Evolutionary conservation across 1,140 invertebrate species (phyloP).

Genomic region (Ceratina japonica): DNA sequence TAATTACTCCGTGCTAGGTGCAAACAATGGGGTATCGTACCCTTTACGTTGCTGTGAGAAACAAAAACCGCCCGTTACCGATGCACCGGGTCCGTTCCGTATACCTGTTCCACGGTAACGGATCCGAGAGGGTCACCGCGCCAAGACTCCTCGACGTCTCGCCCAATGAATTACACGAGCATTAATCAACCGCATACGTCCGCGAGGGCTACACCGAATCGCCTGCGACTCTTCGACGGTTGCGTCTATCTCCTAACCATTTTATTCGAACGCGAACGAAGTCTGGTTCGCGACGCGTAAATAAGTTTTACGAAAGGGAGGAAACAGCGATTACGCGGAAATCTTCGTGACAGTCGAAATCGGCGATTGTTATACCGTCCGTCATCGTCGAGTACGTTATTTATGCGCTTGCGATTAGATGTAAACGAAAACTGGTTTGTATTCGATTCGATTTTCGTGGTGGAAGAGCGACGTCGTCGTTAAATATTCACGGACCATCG

Average conservation of each 20-base stretch:
- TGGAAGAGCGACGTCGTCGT: conserved; percentile 25
- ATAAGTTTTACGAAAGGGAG: too few species aligned
- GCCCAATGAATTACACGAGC: conserved; percentile 77
- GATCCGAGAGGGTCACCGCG: conserved; percentile 38
- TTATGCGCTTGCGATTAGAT: too few species aligned
- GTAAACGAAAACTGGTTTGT: neutral
- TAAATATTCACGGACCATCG: conserved; percentile 60
- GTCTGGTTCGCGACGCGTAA: too few species aligned
- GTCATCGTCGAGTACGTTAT: too few species aligned
- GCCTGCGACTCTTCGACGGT: conserved; percentile 57
- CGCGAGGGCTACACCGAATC: conserved; percentile 63
- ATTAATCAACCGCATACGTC: conserved; percentile 73
- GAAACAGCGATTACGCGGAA: too few species aligned
- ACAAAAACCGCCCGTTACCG: conserved; percentile 67
- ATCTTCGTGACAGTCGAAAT: too few species aligned
- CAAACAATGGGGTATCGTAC: conserved; percentile 74
- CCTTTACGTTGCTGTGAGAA: conserved; percentile 75
- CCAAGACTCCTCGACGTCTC: conserved; percentile 72
- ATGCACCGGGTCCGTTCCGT: conserved; percentile 13
- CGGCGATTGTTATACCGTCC: too few species aligned
- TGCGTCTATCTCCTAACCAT: neutral
- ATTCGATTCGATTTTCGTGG: neutral
- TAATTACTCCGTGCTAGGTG: conserved; percentile 77
- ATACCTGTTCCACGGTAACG: conserved; percentile 39
- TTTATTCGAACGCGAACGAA: too few species aligned